Conservation (phyloP, 1,140 invertebrate species). For the Apis florea region DNA sequence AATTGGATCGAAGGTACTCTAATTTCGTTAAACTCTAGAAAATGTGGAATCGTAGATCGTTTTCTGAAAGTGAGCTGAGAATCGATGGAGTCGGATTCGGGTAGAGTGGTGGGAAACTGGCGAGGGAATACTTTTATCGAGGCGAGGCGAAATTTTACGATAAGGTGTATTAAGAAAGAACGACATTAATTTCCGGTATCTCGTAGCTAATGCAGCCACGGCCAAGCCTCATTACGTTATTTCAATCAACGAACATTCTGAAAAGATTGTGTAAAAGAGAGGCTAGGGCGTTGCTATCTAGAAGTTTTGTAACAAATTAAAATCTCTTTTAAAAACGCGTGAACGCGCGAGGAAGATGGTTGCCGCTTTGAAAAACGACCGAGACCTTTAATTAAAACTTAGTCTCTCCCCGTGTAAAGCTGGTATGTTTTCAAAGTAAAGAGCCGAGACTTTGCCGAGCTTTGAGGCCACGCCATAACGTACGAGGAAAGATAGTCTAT, state of each 20-base stretch:
- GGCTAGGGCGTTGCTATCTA: background rate
- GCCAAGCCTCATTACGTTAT: background rate
- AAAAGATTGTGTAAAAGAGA: background rate
- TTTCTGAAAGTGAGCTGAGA: no score
- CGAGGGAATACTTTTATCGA: no score
- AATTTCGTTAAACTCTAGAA: no score
- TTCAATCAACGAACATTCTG: background rate
- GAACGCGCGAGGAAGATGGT: background rate
- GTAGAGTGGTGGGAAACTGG: no score
- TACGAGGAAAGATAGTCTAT: background rate
- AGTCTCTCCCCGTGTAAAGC: background rate
- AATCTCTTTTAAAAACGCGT: background rate
- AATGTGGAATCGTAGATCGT: no score
- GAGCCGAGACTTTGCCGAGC: background rate
- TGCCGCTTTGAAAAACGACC: conserved; percentile 41
- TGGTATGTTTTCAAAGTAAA: conserved; percentile 36
- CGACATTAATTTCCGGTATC: no score
- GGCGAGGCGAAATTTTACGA: no score
- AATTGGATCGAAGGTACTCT: background rate
- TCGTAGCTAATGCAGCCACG: background rate
- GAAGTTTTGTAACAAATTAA: conserved; percentile 20
- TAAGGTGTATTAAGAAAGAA: background rate
- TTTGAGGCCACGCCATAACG: conserved; percentile 3
- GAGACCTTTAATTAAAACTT: conserved; percentile 55
- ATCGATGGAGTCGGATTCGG: no score